A percentile compares a stretch with the other conserved stretches of the same genome.
phyloP scores from a whole-genome alignment of 2,113 vertebrate species.

The Rhabdornis inornatus region DNA sequence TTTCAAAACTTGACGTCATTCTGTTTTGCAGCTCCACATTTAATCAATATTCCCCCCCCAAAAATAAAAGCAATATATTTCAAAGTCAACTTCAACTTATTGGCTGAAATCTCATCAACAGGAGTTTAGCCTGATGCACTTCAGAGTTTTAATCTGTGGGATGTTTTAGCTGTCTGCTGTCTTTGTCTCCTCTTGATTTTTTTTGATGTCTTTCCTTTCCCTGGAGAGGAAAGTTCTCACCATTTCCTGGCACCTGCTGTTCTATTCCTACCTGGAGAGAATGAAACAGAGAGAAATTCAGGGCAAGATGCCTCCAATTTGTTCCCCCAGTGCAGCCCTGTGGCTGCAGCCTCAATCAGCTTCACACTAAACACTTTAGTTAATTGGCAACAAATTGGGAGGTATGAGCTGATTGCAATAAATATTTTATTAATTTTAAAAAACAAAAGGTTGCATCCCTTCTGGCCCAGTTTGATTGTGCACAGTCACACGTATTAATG shows the following conservation, averaged over 20 bases:
- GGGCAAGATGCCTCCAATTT: not conserved
- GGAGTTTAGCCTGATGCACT: not conserved
- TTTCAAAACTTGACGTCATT: not conserved
- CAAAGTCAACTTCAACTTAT: not conserved
- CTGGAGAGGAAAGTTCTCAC: not conserved
- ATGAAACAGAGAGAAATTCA: not conserved
- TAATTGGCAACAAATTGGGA: conserved; percentile 62
- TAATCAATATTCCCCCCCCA: not conserved
- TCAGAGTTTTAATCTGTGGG: not conserved
- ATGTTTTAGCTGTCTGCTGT: not conserved
- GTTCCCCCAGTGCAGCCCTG: not conserved
- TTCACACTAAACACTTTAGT: conserved; percentile 26
- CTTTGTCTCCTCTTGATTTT: not conserved
- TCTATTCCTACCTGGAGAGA: not conserved
- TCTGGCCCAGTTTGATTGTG: conserved; percentile 30
- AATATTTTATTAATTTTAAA: conserved; percentile 56
- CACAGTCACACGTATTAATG: conserved; percentile 19
- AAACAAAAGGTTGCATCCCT: conserved; percentile 51
- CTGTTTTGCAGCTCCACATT: not conserved
- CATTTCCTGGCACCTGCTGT: not conserved
- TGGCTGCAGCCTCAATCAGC: conserved; percentile 28
- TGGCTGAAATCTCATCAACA: not conserved
- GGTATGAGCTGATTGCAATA: conserved; percentile 43
- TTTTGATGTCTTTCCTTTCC: not conserved
- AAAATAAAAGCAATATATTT: not conserved